Percentiles rank a stretch among this genome's conserved stretches.
phyloP scores from a whole-genome alignment of 2,113 vertebrate species.

The Pomatorhinus ruficollis region DNA sequence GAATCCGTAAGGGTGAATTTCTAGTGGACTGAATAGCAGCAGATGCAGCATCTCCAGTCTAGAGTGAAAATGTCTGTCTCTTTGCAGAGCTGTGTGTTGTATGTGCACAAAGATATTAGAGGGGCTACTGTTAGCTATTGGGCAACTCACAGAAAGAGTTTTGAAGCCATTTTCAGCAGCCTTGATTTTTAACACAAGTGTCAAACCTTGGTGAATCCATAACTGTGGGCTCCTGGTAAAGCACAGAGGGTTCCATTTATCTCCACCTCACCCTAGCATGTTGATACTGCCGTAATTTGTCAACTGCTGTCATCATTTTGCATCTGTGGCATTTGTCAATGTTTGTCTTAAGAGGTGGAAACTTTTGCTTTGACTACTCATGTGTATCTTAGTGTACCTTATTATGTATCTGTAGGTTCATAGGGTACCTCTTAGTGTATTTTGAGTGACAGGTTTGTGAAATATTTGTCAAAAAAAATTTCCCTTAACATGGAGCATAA shows the following conservation, averaged over 20 bases:
- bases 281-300: slow-evolving; percentile 39
- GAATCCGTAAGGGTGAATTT: not conserved
- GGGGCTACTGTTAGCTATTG: not conserved
- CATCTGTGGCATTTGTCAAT: slow-evolving; percentile 29
- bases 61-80: not conserved
- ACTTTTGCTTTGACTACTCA: slow-evolving; percentile 20
- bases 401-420: not conserved
- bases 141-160: not conserved
- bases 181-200: not conserved
- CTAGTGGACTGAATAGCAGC: not conserved
- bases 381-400: not conserved
- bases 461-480: not conserved
- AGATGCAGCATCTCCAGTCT: not conserved
- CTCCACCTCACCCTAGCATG: slow-evolving; percentile 31
- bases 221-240: slow-evolving; percentile 27
- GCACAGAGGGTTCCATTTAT: not conserved
- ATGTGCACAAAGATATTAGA: not conserved
- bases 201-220: slow-evolving; percentile 18
- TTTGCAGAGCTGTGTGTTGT: not conserved
- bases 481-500: not conserved
- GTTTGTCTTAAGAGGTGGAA: slow-evolving; percentile 49
- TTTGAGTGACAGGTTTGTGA: not conserved
- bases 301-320: slow-evolving; percentile 51
- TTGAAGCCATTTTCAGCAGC: not conserved
- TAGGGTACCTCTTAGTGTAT: not conserved